These are phyloP conservation scores for Sterrhoptilus dennistouni DNA, from an alignment of 2,113 vertebrate genomes.

Conservation along the genomic window DNA sequence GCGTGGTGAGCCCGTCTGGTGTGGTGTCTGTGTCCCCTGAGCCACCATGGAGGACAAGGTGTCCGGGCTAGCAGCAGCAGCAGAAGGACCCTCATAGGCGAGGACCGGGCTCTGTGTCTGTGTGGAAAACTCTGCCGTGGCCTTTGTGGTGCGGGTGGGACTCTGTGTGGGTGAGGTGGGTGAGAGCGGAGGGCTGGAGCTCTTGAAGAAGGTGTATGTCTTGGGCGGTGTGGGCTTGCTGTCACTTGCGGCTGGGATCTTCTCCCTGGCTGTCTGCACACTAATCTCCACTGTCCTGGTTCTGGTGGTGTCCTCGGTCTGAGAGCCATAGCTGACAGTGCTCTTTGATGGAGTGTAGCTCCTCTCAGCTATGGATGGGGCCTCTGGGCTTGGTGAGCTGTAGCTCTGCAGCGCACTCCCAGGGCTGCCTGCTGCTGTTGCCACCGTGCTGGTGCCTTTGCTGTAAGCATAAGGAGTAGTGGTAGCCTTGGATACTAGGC, in stretches of 20 bases:
- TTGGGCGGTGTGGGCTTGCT: slow-evolving; percentile 76
- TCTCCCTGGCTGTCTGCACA: slow-evolving; percentile 69
- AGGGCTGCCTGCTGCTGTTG: slow-evolving; percentile 38
- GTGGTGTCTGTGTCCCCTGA: slow-evolving; percentile 83
- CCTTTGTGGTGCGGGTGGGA: slow-evolving; percentile 73
- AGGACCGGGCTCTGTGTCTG: slow-evolving; percentile 83
- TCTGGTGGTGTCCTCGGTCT: slow-evolving; percentile 70
- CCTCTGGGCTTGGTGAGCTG: slow-evolving; percentile 29
- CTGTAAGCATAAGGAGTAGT: slow-evolving; percentile 53
- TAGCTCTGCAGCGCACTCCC: slow-evolving; percentile 14
- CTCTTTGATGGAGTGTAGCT: slow-evolving; percentile 70
- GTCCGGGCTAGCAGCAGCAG: slow-evolving; percentile 32
- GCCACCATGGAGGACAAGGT: slow-evolving; percentile 76
- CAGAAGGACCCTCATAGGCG: slow-evolving; percentile 54
- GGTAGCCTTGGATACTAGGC: slow-evolving; percentile 68
- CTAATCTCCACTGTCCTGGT: slow-evolving; percentile 32
- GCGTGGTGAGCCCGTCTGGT: slow-evolving; percentile 78
- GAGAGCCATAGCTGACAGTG: slow-evolving; percentile 65
- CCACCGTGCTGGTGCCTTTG: slow-evolving; percentile 60
- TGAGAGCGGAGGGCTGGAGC: slow-evolving; percentile 87
- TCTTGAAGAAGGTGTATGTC: slow-evolving; percentile 84
- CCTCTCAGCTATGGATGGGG: slow-evolving; percentile 31
- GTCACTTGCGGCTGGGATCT: slow-evolving; percentile 63
- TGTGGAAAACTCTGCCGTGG: slow-evolving; percentile 89
- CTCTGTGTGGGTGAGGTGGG: slow-evolving; percentile 89